Base-by-base conservation (phyloP, 2,888 invertebrate genomes). In the Apamea anceps region DNA sequence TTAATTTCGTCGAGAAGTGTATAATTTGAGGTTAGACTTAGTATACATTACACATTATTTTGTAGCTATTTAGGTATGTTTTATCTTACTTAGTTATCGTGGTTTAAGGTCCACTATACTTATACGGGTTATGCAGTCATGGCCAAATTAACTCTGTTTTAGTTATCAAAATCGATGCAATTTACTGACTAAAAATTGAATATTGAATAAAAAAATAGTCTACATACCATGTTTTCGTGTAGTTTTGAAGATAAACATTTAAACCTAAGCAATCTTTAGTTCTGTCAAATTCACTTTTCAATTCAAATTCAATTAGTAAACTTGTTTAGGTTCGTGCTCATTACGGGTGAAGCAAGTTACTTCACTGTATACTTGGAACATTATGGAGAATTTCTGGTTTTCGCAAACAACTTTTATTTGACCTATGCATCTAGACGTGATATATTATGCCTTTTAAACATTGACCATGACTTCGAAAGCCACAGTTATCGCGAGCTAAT, bases 11-110 rank as follows among this genome's bases (percentile, higher is more conserved):
- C 21, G 37, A 87, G 79, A 79, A 72, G 48, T 6, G 60, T 48
- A 63, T 54, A 72, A 72, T 78, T 80, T 82, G 83, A 87, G 87
- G 84, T 88, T 86, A 88, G 74, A 70, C 42, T 62, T 68, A 57
- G 62, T 75, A 62, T n/a, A 65, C 54, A 65, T 42, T 57, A 13
- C 72, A 37, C 32, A 42, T 13, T 63, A 65, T 51, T 67, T 37
- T 15, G 25, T 79, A 54, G n/a, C 0, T n/a, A n/a, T 65, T 28
- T 80, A 60, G 25, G 18, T 48, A 15, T 66, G 48, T 74, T 67
- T 80, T 84, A 84, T 85, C 81, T 77, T 0, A 60, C 81, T 77
- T 0, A 60, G 37, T 48, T 84, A 68, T 81, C 62, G 25, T 6
- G 45, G 71, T 45, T 10, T 77, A 62, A 84, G 67, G 67, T 85